Conservation (phyloP, 2,888 invertebrate genomes). For the Leptodirus hochenwartii region DNA sequence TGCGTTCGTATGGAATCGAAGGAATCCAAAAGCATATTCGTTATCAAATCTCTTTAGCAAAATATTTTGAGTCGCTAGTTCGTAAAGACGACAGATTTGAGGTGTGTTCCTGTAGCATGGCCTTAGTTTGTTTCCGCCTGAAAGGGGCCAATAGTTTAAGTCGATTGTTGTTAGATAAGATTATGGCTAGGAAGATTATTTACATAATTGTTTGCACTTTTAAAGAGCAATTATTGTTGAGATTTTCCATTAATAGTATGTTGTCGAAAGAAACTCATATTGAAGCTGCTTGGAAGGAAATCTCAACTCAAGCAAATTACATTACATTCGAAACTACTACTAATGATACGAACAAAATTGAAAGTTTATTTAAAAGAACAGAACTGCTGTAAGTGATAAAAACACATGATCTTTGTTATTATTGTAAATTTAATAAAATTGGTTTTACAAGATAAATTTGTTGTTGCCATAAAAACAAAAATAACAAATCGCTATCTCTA, state of each 20-base stretch:
- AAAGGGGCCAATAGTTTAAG: conserved; percentile 55
- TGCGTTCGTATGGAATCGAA: conserved; percentile 64
- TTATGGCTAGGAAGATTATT: conserved; percentile 59
- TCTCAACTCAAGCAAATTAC: conserved; percentile 12
- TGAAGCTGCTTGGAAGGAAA: conserved; percentile 43
- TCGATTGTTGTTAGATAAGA: conserved; percentile 46
- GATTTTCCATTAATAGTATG: conserved; percentile 69
- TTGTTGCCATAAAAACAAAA: too few species aligned
- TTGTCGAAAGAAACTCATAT: conserved; percentile 52
- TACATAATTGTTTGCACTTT: conserved; percentile 66
- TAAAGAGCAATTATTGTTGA: conserved; percentile 46
- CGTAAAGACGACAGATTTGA: conserved; percentile 59
- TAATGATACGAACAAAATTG: conserved; percentile 3
- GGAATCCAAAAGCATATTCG: conserved; percentile 64
- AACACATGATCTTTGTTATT: too few species aligned
- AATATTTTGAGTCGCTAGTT: conserved; percentile 57
- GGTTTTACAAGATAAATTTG: too few species aligned
- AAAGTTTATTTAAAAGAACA: neutral
- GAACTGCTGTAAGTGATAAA: too few species aligned
- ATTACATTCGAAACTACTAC: conserved; percentile 1
- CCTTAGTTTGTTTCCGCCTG: conserved; percentile 78
- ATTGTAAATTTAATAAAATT: too few species aligned
- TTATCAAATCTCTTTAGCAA: conserved; percentile 53
- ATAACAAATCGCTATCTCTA: too few species aligned
- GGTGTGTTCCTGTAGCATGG: conserved; percentile 30